These are phyloP conservation scores for Ciconia maguari DNA, from an alignment of 2,113 vertebrate species.

Conservation along the genomic window DNA sequence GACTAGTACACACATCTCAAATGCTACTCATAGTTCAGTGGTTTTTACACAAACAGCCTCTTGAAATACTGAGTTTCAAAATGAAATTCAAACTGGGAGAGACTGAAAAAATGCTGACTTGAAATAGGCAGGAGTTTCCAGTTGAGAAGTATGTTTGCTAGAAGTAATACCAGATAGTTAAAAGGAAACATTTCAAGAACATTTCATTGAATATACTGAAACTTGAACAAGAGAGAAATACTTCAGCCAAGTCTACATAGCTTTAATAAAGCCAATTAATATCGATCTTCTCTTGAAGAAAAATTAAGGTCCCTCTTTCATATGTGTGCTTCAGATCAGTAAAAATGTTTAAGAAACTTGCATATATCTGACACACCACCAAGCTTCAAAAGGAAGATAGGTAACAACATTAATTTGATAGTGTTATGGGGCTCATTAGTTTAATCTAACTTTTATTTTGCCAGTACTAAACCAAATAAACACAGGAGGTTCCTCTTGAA, in stretches of 20 bases:
- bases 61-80: neutral
- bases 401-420: neutral
- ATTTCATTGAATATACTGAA: neutral
- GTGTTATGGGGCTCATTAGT: fast-evolving
- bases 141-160: neutral
- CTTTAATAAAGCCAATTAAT: neutral
- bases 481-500: neutral
- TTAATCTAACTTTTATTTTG: neutral
- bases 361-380: neutral
- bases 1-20: fast-evolving
- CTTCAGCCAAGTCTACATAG: neutral
- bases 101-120: neutral
- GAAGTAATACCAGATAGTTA: neutral
- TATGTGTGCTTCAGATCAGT: neutral
- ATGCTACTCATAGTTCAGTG: neutral
- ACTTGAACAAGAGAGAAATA: neutral
- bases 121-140: neutral
- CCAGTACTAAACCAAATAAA: neutral
- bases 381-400: neutral
- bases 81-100: neutral
- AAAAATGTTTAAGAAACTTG: neutral
- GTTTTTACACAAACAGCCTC: neutral
- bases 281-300: neutral
- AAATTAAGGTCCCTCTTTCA: neutral
- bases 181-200: neutral